Base-by-base conservation (phyloP, 2,113 vertebrate genomes). In the Oenanthe oenanthe region DNA sequence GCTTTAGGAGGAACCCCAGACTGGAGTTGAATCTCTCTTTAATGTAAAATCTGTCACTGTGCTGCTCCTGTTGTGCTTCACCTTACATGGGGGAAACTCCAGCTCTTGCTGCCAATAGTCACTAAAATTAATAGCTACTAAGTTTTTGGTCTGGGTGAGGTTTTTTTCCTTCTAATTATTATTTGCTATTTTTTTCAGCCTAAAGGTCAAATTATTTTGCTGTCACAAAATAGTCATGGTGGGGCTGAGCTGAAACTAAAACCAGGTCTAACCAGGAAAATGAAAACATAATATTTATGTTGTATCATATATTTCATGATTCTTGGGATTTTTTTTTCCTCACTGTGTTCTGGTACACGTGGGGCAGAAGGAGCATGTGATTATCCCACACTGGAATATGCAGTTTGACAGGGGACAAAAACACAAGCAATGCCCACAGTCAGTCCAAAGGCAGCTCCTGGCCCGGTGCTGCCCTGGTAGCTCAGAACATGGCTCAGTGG, bases 401-500 rank as follows among this genome's bases (percentile, higher is more conserved):
- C 34, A n/a, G 2, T 72, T 58, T 57, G 47, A 19, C 72, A 53
- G 54, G 15, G 75, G 56, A 62, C 48, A 54, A 20, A 25, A 72
- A 1, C 25, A 3, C 0, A 21, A 63, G n/a, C 68, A 54, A 2
- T 66, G 51, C 25, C 10, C 12, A 15, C 1, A 3, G 20, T 9
- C 42, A 5, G 18, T 78, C 45, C 1, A 4, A 40, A 80, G 77
- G 82, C 1, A 5, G 32, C 4, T 71, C 18, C 79, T 68, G 67
- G 31, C 29, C 36, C 0, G 0, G 31, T 24, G 34, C 34, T 61
- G 71, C 38, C 28, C 40, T 1, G 7, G n/a, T 4, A 18, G 60
- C 74, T 63, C 40, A 25, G 68, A 10, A n/a, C 15, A 4, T 15
- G 1, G 4, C 32, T 9, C 10, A 48, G 14, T 17, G 60, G 20